Percentiles rank a stretch among this genome's conserved stretches.
Evolutionary conservation across 2,113 vertebrate genomes (phyloP).

Genomic region (Morone chrysops): DNA sequence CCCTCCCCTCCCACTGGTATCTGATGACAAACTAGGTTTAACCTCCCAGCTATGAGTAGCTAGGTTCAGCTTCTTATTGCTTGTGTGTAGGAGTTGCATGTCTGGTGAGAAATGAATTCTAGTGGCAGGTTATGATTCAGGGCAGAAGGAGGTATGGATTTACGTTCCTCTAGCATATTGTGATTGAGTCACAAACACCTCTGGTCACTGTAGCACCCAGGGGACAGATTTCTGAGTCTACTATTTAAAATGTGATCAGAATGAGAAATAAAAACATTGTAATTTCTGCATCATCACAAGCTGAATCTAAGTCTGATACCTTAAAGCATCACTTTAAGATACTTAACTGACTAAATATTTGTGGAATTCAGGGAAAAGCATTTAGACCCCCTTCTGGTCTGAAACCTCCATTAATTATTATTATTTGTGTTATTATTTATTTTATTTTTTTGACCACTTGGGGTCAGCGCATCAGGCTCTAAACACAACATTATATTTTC

Average conservation of each 20-base stretch:
- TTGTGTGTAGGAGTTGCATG: conserved; percentile 69
- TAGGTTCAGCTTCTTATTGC: conserved; percentile 68
- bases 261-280: neutral
- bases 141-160: conserved; percentile 37
- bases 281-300: neutral
- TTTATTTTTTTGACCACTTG: neutral
- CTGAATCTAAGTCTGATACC: neutral
- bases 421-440: too few relatives aligned
- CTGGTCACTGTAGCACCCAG: neutral
- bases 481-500: neutral
- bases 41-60: conserved; percentile 73
- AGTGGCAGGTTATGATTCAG: conserved; percentile 54
- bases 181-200: conserved; percentile 28
- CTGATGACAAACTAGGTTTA: conserved; percentile 82
- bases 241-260: neutral
- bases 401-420: neutral
- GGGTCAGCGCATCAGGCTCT: neutral
- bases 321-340: neutral
- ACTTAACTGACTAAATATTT: neutral
- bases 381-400: neutral
- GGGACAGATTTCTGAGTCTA: neutral
- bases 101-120: conserved; percentile 63
- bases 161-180: conserved; percentile 3
- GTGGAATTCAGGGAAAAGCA: neutral
- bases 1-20: conserved; percentile 72